Base-by-base conservation (phyloP, 2,797 vertebrate species). In the Tokudaia tokunoshimensis region DNA sequence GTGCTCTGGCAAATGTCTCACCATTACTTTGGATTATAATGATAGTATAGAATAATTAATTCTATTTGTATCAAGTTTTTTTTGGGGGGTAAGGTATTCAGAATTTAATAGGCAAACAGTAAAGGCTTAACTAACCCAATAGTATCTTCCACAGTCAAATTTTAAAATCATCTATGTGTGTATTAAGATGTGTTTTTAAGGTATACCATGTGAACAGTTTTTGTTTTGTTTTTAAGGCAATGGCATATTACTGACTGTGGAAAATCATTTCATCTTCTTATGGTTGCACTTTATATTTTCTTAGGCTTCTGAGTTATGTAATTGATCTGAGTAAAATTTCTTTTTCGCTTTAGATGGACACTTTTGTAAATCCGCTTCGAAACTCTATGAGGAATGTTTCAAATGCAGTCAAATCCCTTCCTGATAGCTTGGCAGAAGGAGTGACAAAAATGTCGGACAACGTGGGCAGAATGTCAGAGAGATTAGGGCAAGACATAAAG, bases 301-400 rank as follows among this genome's bases (percentile, higher is more conserved):
- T 55, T 37, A 72, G 13, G 3, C 34, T 95, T 91, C 50, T 95
- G 20, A 92, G 6, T 92, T 90, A 37, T 95, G 47, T 52, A 93
- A 74, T 15, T 91, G 57, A 86, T 87, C 55, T 94, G 47, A 90
- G 0, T 75, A 47, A 80, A 97, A 97, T 98, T 97, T 98, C 87
- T 98, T 98, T 98, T 98, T 96, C 90, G 75, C 94, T 98, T 98
- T 98, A 99, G 99, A 99, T 99, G 99, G 99, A 99, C 98, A 99
- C 99, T 47, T 99, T 99, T 99, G 99, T 99, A 98, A 99, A 99
- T 98, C 99, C 99, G 65, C 98, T 99, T 97, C 99, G 99, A 97
- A 99, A 99, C 98, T 99, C 99, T 98, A 99, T 99, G 99, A 99
- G 99, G 98, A 99, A 99, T 85, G 98, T 99, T 98, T 99, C 99